Base-by-base conservation (phyloP, 2,888 invertebrate species). In the Drosophila longiperda region DNA sequence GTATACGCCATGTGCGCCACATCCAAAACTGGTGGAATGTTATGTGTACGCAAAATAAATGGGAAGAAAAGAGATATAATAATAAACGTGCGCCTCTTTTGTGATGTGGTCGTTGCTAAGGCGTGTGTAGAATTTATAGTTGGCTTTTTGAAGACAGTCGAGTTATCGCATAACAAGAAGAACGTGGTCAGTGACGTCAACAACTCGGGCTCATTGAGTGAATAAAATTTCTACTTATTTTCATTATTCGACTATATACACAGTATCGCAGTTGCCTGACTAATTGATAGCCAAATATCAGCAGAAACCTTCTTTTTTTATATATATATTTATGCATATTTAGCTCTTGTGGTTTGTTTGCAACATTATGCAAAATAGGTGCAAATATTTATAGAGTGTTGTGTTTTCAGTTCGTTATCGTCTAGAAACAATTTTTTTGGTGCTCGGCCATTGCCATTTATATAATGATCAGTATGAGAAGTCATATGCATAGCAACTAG, bases 111-210 rank as follows among this genome's bases (percentile, higher is more conserved):
- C 64, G 42, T 54, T 58, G 53, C n/a, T 15, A 59, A 70, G 77
- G 85, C 87, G 85, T 85, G 85, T 83, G 75, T 78, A 74, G 85
- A 85, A 85, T 85, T 82, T 66, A 87, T 80, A 60, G 68, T 40
- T 50, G 54, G 72, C 71, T 63, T 17, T 48, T 29, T 36, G 12
- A 55, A 40, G 72, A 53, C 60, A 26, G 36, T 40, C 40, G 48
- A 68, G 67, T 78, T 73, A 80, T 69, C 75, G 81, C 78, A 73
- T 68, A 73, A 72, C 64, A 66, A 81, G 74, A 60, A 88, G 73
- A 64, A 74, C 60, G 59, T 57, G 61, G 63, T 15, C 40, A 60
- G 77, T 85, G 85, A 89, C 85, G 85, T 85, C 85, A 89, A 72
- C 55, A 48, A 23, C 33, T 8, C 57, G 11, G 49, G 34, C 42